phyloP scores from a whole-genome alignment of 2,888 invertebrate species.

The Acholoe squamosa region DNA sequence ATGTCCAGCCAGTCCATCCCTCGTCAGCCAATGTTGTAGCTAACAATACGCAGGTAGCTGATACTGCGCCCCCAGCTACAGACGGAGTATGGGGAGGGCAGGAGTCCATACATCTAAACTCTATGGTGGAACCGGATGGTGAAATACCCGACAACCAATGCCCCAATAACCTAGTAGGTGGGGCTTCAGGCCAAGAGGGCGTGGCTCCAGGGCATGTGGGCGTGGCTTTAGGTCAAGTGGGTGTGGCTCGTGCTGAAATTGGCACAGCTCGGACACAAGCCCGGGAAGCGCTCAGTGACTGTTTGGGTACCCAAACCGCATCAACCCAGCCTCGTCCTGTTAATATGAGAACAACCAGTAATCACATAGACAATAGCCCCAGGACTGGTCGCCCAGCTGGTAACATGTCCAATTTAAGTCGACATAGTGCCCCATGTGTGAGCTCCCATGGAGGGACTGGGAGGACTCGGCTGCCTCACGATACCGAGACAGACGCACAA shows the following conservation, averaged over 20 bases:
- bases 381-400: neutral
- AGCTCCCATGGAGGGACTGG: no score
- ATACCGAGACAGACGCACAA: conserved; percentile 7
- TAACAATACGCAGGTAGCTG: neutral
- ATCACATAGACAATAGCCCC: no score
- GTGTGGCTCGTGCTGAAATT: neutral
- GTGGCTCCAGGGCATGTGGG: neutral
- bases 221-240: neutral
- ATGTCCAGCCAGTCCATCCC: neutral
- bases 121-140: neutral
- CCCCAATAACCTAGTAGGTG: neutral
- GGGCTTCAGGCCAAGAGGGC: neutral
- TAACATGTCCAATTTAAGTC: no score
- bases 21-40: neutral
- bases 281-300: neutral
- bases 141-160: neutral
- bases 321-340: no score
- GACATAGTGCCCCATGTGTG: no score
- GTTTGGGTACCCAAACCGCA: no score
- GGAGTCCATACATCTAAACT: neutral
- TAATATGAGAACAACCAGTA: no score
- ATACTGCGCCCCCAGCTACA: neutral
- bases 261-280: neutral
- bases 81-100: neutral
- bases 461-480: neutral